These are phyloP conservation scores for Marasmarcha lunaedactyla DNA, from an alignment of 2,888 invertebrate genomes.

Conservation along the genomic window DNA sequence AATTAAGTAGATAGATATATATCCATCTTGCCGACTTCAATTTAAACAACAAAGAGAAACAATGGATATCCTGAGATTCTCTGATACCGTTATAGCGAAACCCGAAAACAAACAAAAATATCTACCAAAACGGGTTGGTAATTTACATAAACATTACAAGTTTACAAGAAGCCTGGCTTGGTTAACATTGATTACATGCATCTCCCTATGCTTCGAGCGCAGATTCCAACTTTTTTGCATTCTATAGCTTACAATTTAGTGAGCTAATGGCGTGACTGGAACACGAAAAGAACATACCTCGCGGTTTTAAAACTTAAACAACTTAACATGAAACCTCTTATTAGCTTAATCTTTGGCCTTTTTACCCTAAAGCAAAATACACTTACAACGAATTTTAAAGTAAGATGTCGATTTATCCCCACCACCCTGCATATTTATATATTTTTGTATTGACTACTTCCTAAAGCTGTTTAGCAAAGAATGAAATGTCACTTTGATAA, in stretches of 20 bases:
- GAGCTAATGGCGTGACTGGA: slow-evolving; percentile 39
- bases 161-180: not conserved
- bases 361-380: not conserved
- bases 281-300: slow-evolving; percentile 25
- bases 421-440: too few species aligned
- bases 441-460: too few species aligned
- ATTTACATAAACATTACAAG: not conserved
- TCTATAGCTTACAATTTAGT: slow-evolving; percentile 48
- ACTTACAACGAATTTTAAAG: slow-evolving; percentile 1
- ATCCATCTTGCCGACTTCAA: too few species aligned
- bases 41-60: too few species aligned
- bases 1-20: too few species aligned
- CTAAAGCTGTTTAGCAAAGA: too few species aligned
- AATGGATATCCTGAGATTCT: not conserved
- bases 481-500: not conserved
- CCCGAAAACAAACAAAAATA: not conserved
- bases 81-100: not conserved
- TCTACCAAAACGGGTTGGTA: not conserved
- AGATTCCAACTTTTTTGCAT: slow-evolving; percentile 42
- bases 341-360: slow-evolving; percentile 19
- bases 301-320: slow-evolving; percentile 28
- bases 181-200: slow-evolving; percentile 9
- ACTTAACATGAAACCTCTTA: slow-evolving; percentile 28
- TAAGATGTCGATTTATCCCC: slow-evolving; percentile 2
- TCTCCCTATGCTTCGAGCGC: slow-evolving; percentile 17